These are phyloP conservation scores for Mallateleia sp. DNA, from an alignment of 2,888 invertebrate species.

Conservation along the genomic window DNA sequence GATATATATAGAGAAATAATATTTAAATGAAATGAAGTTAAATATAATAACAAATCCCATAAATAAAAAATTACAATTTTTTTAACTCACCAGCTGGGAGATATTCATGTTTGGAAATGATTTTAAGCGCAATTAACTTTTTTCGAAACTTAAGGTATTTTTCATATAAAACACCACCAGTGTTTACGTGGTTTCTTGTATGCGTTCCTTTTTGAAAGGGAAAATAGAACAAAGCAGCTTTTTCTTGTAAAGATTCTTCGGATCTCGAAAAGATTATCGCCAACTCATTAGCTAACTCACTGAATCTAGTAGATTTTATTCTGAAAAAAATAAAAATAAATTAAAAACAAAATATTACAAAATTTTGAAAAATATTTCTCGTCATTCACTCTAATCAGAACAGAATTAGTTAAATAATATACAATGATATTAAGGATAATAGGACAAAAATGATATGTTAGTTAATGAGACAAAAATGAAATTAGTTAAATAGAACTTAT, in stretches of 20 bases:
- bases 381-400: too few relatives aligned
- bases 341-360: neutral
- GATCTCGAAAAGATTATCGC: slow-evolving; percentile 30
- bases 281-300: slow-evolving; percentile 37
- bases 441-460: too few relatives aligned
- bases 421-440: too few relatives aligned
- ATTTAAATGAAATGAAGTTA: neutral
- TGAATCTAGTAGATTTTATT: slow-evolving; percentile 34
- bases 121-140: slow-evolving; percentile 32
- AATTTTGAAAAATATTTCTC: neutral
- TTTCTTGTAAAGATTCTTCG: slow-evolving; percentile 7
- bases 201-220: slow-evolving; percentile 39
- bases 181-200: slow-evolving; percentile 3
- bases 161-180: slow-evolving; percentile 48
- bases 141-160: slow-evolving; percentile 43
- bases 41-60: neutral
- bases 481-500: neutral
- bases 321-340: too few relatives aligned
- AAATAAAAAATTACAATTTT: too few relatives aligned
- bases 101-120: slow-evolving; percentile 36
- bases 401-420: too few relatives aligned
- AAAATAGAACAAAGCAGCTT: slow-evolving; percentile 43
- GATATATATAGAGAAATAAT: slow-evolving; percentile 27
- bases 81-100: slow-evolving; percentile 10
- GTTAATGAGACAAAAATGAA: neutral